Evolutionary conservation across 2,797 vertebrate genomes (phyloP).

Genomic region (Dryobates pubescens): DNA sequence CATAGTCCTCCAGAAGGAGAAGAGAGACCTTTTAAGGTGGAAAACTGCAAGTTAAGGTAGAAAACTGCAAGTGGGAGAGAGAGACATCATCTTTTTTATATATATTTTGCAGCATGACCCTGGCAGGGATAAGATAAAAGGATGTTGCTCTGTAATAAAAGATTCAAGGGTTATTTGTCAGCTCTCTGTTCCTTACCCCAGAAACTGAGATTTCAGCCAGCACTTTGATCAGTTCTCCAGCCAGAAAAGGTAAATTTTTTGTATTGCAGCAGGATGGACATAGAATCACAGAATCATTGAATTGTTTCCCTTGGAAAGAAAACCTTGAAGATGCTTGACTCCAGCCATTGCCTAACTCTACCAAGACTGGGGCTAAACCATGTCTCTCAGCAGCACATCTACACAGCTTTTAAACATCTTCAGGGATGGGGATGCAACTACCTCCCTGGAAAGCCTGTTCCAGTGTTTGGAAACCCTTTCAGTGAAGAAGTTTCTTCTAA

Average conservation of each 20-base stretch:
- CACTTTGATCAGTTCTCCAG: background rate
- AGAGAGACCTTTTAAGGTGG: background rate
- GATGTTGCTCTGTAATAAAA: background rate
- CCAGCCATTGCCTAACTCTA: no score
- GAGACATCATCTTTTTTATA: no score
- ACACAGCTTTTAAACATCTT: no score
- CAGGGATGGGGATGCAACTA: no score
- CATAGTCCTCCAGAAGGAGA: background rate
- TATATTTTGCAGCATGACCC: background rate
- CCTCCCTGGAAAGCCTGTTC: no score
- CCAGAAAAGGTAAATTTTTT: background rate
- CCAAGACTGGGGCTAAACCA: no score
- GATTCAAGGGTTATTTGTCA: background rate
- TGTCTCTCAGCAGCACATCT: no score
- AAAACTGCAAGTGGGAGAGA: background rate
- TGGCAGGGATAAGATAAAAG: background rate
- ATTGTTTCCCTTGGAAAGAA: no score
- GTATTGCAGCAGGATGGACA: background rate
- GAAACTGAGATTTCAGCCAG: background rate
- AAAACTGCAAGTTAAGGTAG: background rate
- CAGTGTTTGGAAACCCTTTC: no score
- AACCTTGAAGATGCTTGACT: no score
- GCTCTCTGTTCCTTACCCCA: background rate
- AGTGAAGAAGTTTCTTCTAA: no score
- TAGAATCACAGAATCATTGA: no score